phyloP scores from a whole-genome alignment of 2,113 vertebrate species.

The Aspiorhynchus laticeps region DNA sequence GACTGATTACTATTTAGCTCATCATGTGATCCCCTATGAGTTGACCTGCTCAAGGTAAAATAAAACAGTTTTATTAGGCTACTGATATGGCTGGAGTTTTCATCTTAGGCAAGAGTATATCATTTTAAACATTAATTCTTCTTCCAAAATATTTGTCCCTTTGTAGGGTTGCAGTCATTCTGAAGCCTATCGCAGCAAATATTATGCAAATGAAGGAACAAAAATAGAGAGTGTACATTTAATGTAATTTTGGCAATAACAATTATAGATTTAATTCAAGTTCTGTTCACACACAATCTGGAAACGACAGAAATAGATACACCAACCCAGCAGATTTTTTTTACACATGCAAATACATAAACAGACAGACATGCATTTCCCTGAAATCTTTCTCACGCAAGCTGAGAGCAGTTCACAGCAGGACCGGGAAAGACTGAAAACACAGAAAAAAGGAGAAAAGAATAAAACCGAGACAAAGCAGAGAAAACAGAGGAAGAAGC shows the following conservation, averaged over 20 bases:
- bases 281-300: neutral
- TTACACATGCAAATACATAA: slow-evolving; percentile 6
- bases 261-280: neutral
- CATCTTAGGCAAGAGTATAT: neutral
- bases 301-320: neutral
- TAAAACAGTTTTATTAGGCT: neutral
- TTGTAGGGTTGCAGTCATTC: neutral
- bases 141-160: neutral
- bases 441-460: neutral
- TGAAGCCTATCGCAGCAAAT: neutral
- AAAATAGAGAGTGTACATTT: neutral
- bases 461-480: neutral
- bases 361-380: neutral
- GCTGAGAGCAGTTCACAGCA: neutral
- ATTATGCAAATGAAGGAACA: neutral
- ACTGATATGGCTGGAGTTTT: neutral
- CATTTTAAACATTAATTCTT: neutral
- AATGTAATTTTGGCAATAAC: neutral
- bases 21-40: neutral
- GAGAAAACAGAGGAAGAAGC: neutral
- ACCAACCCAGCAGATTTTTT: neutral
- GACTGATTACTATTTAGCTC: neutral
- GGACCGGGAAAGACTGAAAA: neutral
- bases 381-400: neutral
- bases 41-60: neutral